phyloP scores from a whole-genome alignment of 2,113 vertebrate genomes.

The Dendropsophus ebraccatus region DNA sequence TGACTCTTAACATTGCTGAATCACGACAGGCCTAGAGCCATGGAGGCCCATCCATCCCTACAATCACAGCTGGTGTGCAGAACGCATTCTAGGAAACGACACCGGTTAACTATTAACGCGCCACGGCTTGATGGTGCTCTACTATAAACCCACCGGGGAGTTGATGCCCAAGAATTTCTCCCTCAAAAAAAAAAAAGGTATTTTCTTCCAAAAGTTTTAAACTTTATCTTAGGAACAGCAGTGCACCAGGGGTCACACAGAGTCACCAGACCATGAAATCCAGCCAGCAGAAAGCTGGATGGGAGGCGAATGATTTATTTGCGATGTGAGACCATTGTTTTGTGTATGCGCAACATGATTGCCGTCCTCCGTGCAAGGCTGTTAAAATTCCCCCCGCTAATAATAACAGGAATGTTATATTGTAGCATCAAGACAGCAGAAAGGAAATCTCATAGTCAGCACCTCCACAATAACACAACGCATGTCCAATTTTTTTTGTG shows the following conservation, averaged over 20 bases:
- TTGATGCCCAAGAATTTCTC: background rate
- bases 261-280: conserved; percentile 82
- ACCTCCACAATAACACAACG: conserved; percentile 70
- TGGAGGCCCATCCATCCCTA: background rate
- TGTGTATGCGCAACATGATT: conserved; percentile 78
- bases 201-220: conserved; percentile 10
- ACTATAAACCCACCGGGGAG: background rate
- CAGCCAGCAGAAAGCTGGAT: conserved; percentile 73
- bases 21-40: background rate
- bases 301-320: conserved; percentile 77
- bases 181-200: background rate
- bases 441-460: conserved; percentile 79
- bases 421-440: conserved; percentile 73
- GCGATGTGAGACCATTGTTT: conserved; percentile 80
- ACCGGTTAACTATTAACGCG: background rate
- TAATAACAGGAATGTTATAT: conserved; percentile 76
- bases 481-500: conserved; percentile 74
- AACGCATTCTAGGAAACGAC: background rate
- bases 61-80: no score
- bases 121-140: background rate
- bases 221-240: conserved; percentile 64
- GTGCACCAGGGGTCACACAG: conserved; percentile 70
- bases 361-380: conserved; percentile 77
- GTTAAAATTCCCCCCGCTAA: conserved; percentile 77
- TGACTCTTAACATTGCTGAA: no score